Evolutionary conservation across 2,888 invertebrate species (phyloP), one percentile per base, ranked within the genome.

Genomic region (Limenitis camilla): DNA sequence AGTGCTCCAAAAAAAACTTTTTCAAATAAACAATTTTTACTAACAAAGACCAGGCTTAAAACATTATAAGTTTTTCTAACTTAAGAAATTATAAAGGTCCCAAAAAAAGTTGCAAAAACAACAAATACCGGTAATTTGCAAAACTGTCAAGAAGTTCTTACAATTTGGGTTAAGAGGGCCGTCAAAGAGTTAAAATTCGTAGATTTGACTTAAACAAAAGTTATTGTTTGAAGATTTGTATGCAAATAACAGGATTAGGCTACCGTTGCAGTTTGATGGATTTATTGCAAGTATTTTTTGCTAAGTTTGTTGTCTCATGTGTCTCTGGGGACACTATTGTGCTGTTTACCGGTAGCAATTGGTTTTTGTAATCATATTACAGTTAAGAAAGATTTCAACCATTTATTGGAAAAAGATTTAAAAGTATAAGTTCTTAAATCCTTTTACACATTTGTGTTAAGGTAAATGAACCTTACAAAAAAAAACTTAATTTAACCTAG

Each of bases 231-330:
- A 55, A 64, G 71, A 72, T 71, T 78, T 84, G 83, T 84, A 84
- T 85, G 85, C 83, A 85, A 86, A 84, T 86, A 86, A 85, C 73
- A 80, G 75, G 79, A 84, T 84, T 81, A 78, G 60, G 85, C 87
- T 87, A 86, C 87, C 72, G 81, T 76, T 68, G 63, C 55, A 58
- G 52, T 70, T 72, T 75, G 71, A 73, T 63, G 66, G 70, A 74
- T 71, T 76, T 80, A 74, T 74, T 72, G 68, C 60, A 53, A 52
- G 63, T 60, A 63, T 66, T 62, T 67, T 68, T 63, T 63, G 64
- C 65, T 63, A 63, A 59, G 55, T 68, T 68, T 70, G 64, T 61
- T 63, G 61, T 65, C 67, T 56, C 59, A 55, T 57, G 48, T 58
- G 60, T 76, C 79, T 71, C 74, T 58, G 46, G 76, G 64, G 77